Conservation (phyloP, 1,140 invertebrate species). For the Bombus confusus region DNA sequence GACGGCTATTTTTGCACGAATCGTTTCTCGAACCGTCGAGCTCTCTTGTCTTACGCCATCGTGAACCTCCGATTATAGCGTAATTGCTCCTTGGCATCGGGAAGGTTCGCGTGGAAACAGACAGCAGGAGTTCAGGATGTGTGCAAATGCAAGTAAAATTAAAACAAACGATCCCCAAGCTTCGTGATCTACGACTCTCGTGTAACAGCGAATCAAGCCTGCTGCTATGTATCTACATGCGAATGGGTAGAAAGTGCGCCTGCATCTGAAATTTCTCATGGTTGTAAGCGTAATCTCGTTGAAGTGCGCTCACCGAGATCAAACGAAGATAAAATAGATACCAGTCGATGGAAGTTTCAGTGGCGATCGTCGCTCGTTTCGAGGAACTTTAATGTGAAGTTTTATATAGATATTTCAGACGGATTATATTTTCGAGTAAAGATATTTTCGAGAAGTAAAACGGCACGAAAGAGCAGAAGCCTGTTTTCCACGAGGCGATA, state of each 20-base stretch:
- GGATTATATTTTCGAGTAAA: background rate
- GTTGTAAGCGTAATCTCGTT: too few relatives aligned
- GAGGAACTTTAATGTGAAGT: background rate
- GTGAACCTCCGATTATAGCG: too few relatives aligned
- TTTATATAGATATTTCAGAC: background rate
- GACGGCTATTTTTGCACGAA: background rate
- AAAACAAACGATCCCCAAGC: background rate
- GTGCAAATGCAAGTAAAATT: background rate
- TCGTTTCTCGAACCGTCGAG: background rate
- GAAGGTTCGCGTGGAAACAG: background rate
- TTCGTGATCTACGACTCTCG: background rate
- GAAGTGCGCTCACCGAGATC: too few relatives aligned
- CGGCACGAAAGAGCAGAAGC: too few relatives aligned
- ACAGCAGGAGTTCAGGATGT: background rate
- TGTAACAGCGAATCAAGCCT: too few relatives aligned
- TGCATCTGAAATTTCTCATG: background rate
- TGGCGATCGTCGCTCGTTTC: background rate
- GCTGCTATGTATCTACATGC: background rate
- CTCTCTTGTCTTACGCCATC: background rate
- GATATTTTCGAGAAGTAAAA: background rate
- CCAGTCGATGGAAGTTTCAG: too few relatives aligned
- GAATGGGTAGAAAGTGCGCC: background rate
- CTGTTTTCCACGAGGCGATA: too few relatives aligned
- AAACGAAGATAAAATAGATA: too few relatives aligned
- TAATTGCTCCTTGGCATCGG: background rate